Percentiles rank a stretch among this genome's conserved stretches.
phyloP scores from a whole-genome alignment of 2,797 vertebrate species.

The Sphaeramia orbicularis region DNA sequence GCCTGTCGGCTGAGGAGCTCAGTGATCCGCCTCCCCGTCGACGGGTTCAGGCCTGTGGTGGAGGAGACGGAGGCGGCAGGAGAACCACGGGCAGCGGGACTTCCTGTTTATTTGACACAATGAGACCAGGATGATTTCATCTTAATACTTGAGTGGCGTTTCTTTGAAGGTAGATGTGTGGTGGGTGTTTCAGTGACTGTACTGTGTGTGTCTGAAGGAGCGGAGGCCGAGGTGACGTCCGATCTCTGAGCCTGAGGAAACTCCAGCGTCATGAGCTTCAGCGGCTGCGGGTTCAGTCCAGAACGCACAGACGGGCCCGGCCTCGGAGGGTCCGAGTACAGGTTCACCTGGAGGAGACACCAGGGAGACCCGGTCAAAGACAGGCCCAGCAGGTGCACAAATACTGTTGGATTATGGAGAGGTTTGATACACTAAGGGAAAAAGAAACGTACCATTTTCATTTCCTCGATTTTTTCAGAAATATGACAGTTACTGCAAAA shows the following conservation, averaged over 20 bases:
- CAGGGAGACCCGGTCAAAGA: no score
- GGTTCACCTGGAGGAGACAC: conserved; percentile 84
- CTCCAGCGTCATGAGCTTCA: conserved; percentile 83
- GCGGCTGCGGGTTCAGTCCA: conserved; percentile 69
- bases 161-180: not conserved
- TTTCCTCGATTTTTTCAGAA: no score
- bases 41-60: conserved; percentile 24
- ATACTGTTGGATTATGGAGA: no score
- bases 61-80: conserved; percentile 43
- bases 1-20: conserved; percentile 77
- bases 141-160: not conserved
- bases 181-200: conserved; percentile 14
- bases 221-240: conserved; percentile 37
- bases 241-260: conserved; percentile 85
- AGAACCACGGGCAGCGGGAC: conserved; percentile 21
- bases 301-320: conserved; percentile 75
- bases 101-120: conserved; percentile 46
- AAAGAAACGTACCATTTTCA: no score
- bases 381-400: no score
- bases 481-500: no score
- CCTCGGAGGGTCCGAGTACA: conserved; percentile 86
- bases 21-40: conserved; percentile 52
- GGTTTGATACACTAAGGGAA: no score
- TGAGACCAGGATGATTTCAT: not conserved
- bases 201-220: conserved; percentile 11